Base-by-base conservation (phyloP, 2,888 invertebrate species). In the Caenorhabditis afra region DNA sequence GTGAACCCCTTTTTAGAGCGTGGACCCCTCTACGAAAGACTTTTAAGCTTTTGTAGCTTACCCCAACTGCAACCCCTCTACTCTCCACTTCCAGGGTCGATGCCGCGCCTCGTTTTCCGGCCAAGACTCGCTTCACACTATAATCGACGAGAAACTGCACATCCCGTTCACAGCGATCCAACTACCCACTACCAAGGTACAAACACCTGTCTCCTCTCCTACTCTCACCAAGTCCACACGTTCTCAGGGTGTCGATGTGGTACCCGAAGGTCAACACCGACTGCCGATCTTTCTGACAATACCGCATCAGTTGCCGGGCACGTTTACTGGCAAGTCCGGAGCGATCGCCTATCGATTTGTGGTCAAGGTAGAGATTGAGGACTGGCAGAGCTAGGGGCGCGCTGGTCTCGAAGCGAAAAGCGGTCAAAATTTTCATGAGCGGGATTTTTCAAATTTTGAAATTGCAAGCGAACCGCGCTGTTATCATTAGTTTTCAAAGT, bases 311-410 rank as follows among this genome's bases (percentile, higher is more conserved):
- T 62, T 81, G 45, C 83, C 83, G 1, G 83, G 83, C n/a, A 80
- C 83, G 1, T 81, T 83, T 47, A 68, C 66, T 7, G 83, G 74
- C 16, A 81, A 81, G 64, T 73, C 52, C 18, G 83, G 83, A 57
- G 83, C 83, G 5, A 83, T 83, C 52, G 81, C 79, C 20, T 83
- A 81, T 59, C 61, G 83, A 45, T 68, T 80, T 18, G 44, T 73
- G 20, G 58, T 81, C 12, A 81, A 81, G 61, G 81, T 83, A 35
- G 62, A n/a, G n/a, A n/a, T n/a, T n/a, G n/a, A n/a, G n/a, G n/a
- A n/a, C n/a, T n/a, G n/a, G n/a, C n/a, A n/a, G n/a, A n/a, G n/a
- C n/a, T n/a, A n/a, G n/a, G n/a, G n/a, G n/a, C n/a, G n/a, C n/a
- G n/a, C n/a, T n/a, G n/a, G n/a, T n/a, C n/a, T 5, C 37, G 37